phyloP scores from a whole-genome alignment of 2,113 vertebrate genomes.

The Chloropsis hardwickii region DNA sequence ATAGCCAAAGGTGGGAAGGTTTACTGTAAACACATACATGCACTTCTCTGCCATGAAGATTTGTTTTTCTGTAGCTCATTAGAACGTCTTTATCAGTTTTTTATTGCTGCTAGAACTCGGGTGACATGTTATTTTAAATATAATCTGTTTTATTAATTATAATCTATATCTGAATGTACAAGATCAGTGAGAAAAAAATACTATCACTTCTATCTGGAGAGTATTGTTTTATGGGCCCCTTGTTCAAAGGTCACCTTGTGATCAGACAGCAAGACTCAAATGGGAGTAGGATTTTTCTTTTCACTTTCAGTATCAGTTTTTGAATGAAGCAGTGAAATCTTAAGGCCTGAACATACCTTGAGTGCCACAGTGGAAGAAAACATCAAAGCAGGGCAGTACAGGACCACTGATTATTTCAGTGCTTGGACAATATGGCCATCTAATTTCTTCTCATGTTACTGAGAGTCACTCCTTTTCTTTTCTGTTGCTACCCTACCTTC shows the following conservation, averaged over 20 bases:
- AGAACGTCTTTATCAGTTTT: not conserved
- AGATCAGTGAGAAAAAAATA: constrained; percentile 24
- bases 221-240: not conserved
- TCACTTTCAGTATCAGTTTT: not conserved
- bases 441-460: not conserved
- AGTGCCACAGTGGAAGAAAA: not conserved
- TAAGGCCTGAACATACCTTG: not conserved
- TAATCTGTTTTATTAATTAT: not conserved
- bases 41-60: not conserved
- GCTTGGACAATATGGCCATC: not conserved
- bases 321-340: not conserved
- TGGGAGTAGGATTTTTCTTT: not conserved
- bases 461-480: not conserved
- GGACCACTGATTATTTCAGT: not conserved
- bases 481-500: not conserved
- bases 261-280: not conserved
- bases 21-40: not conserved
- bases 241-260: not conserved
- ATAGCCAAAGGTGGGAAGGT: not conserved
- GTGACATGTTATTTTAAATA: not conserved
- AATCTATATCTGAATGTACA: not conserved
- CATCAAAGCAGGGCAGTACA: not conserved
- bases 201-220: constrained; percentile 71
- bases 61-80: not conserved
- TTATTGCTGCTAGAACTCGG: not conserved